Evolutionary conservation across 1,140 invertebrate genomes (phyloP).

Genomic region (Platorchestia sp.): DNA sequence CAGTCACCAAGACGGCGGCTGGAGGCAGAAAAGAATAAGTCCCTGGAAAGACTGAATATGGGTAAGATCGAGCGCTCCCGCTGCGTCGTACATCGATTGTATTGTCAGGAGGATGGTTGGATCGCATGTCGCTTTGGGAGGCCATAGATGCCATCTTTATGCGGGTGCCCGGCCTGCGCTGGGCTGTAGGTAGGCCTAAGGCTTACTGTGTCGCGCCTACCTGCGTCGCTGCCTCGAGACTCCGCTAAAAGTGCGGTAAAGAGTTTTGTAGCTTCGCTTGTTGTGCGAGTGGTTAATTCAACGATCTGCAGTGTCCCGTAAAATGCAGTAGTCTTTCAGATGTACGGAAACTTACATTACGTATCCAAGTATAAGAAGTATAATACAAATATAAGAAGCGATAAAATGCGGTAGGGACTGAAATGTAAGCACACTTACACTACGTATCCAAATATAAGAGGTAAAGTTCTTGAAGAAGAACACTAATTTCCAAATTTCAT

Average conservation of each 20-base stretch:
- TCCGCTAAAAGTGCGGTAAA: not conserved
- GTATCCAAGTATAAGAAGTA: too few species aligned
- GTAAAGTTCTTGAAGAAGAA: too few species aligned
- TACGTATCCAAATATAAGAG: too few species aligned
- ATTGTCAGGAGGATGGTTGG: conserved; percentile 49
- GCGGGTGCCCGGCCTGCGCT: conserved; percentile 3
- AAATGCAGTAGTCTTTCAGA: too few species aligned
- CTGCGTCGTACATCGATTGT: conserved; percentile 47
- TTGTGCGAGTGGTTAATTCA: not conserved
- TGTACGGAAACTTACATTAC: too few species aligned
- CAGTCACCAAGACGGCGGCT: not conserved
- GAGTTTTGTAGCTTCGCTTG: not conserved
- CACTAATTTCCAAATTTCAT: too few species aligned
- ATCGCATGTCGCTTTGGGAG: conserved; percentile 49
- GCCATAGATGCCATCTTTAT: conserved; percentile 48
- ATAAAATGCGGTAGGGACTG: too few species aligned
- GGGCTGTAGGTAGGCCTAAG: not conserved
- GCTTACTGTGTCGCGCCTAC: not conserved
- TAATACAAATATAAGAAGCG: too few species aligned
- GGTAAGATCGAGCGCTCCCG: conserved; percentile 20
- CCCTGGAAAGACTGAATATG: conserved; percentile 38
- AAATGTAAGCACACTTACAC: too few species aligned
- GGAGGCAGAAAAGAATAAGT: conserved; percentile 5
- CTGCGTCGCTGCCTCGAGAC: not conserved
- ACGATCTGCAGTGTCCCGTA: not conserved